These are phyloP conservation scores for Lynx canadensis DNA, from an alignment of 2,113 vertebrate genomes.

Conservation along the genomic window DNA sequence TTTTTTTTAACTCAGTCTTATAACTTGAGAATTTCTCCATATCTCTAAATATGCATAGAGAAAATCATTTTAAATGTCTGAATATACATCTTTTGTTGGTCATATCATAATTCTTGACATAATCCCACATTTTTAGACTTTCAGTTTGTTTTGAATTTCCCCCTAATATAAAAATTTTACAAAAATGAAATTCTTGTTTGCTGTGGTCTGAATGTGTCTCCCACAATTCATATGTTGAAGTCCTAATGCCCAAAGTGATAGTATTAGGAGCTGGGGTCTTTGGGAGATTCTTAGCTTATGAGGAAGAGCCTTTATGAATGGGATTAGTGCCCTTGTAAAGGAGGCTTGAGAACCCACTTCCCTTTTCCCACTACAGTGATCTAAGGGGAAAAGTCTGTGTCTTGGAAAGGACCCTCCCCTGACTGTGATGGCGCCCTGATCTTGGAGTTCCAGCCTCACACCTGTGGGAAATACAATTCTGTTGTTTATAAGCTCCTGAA, in stretches of 20 bases:
- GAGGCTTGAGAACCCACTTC: not conserved
- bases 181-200: not conserved
- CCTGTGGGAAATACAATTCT: not conserved
- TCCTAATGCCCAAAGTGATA: not conserved
- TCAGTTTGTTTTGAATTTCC: not conserved
- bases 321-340: not conserved
- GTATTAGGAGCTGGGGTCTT: not conserved
- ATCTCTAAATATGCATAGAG: not conserved
- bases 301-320: not conserved
- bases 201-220: not conserved
- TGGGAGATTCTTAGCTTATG: not conserved
- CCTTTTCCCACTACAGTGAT: not conserved
- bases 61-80: not conserved
- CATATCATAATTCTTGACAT: not conserved
- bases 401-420: not conserved
- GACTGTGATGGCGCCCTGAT: not conserved
- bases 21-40: not conserved
- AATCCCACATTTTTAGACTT: not conserved
- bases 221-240: not conserved
- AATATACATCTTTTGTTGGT: not conserved
- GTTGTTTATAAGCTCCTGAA: not conserved
- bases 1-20: not conserved
- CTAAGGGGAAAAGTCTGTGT: not conserved
- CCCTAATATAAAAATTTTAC: not conserved
- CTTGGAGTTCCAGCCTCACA: not conserved